Base-by-base conservation (phyloP, 1,140 invertebrate species). In the Orussus abietinus region DNA sequence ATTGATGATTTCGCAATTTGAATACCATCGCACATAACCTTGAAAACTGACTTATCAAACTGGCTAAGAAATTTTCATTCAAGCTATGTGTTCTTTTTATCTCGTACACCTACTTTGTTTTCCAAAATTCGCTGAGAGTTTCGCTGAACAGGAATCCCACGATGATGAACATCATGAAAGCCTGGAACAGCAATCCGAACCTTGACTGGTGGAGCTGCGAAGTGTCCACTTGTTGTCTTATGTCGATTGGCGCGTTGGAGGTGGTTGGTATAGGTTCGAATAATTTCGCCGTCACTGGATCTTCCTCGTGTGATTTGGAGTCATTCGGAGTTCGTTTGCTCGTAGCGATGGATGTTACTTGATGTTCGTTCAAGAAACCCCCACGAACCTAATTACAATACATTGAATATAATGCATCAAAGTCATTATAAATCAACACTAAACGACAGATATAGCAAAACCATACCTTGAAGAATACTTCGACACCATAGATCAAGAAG, bases 401-500 rank as follows among this genome's bases (percentile, higher is more conserved):
- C 7, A 15, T 34, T 9, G 18, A 13, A 39, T 39, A 15, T 7
- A n/a, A 38, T 22, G 28, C 25, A 20, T n/a, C 15, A 21, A 19
- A 34, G n/a, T 34, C 14, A 5, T 34, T n/a, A n/a, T n/a, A n/a
- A n/a, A 13, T 4, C 9, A 10, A 17, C n/a, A 34, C n/a, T 17
- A 5, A 34, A 15, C 3, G 10, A 46, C 26, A 17, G 20, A 35
- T 22, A 29, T 17, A 11, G 18, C 5, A 41, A 38, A 29, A 22
- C 53, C 60, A 75, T 68, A 95, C 87, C 81, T 95, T 95, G 62
- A 96, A 93, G 66, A 86, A 96, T 2, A 96, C 91, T 76, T 95
- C 90, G 6, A 95, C 87, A 15, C 92, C 92, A 69, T 96, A 96
- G 38, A 95, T 92, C 20, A 96, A 79, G 70, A 95, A 96, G 72